Conservation (phyloP, 2,113 vertebrate genomes). For the Cranoglanis bouderius region DNA sequence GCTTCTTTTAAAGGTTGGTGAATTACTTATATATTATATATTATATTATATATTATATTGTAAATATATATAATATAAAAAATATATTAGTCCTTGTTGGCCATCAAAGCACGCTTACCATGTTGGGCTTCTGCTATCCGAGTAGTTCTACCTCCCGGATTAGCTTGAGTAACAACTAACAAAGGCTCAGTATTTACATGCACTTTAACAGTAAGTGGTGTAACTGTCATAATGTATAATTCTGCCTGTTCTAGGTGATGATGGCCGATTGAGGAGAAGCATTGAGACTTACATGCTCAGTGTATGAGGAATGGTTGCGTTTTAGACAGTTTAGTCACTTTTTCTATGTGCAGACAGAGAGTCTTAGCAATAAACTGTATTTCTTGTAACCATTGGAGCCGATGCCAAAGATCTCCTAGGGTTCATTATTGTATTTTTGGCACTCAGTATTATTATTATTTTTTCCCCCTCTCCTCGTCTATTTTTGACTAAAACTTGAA, state of each 20-base stretch:
- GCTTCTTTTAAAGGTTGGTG: not conserved
- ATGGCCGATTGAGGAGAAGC: not conserved
- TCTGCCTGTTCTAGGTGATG: not conserved
- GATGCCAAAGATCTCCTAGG: conserved; percentile 55
- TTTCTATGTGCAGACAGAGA: conserved; percentile 29
- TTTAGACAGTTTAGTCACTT: not conserved
- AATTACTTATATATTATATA: conserved; percentile 6
- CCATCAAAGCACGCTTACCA: not conserved
- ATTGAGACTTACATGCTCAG: not conserved
- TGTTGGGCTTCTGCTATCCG: not conserved
- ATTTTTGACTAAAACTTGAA: conserved; percentile 55
- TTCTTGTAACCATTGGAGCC: conserved; percentile 28
- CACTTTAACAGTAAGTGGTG: not conserved
- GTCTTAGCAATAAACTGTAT: conserved; percentile 56
- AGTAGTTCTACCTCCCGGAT: conserved; percentile 34
- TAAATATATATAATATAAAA: not conserved
- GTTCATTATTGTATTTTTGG: conserved; percentile 47
- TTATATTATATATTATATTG: too few species aligned
- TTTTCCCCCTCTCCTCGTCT: not conserved
- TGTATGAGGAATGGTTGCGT: not conserved
- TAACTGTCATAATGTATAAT: not conserved
- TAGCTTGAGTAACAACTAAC: not conserved
- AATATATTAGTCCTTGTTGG: not conserved
- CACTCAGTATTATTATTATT: conserved; percentile 29
- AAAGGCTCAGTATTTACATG: not conserved